These are phyloP conservation scores for Macropis europaea DNA, from an alignment of 2,888 invertebrate genomes.

Conservation along the genomic window DNA sequence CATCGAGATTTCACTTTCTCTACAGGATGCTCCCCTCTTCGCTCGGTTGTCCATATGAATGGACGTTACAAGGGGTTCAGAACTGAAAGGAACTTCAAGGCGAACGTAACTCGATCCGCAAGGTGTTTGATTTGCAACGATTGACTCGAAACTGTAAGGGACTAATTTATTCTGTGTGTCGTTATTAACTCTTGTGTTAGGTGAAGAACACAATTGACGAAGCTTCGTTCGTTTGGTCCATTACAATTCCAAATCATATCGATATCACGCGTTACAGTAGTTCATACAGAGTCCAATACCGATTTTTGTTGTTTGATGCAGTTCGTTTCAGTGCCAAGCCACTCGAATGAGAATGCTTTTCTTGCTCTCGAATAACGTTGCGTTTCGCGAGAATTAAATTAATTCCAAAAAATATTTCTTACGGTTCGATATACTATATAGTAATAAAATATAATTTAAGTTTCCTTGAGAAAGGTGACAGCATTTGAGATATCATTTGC, in stretches of 20 bases:
- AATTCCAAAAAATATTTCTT: background rate
- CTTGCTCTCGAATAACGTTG: background rate
- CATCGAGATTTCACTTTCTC: too few relatives aligned
- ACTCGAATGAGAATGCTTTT: background rate
- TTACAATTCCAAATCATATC: background rate
- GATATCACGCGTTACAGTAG: too few relatives aligned
- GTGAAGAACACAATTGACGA: too few relatives aligned
- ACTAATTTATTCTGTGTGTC: too few relatives aligned
- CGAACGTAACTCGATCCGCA: background rate
- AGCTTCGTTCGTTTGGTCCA: background rate
- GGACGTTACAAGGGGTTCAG: background rate
- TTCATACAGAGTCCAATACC: too few relatives aligned
- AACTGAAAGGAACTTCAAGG: background rate
- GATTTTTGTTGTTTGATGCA: background rate
- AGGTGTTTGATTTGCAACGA: too few relatives aligned
- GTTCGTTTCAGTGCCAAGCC: background rate
- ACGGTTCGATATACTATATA: background rate
- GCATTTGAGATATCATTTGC: background rate
- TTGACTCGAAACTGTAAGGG: too few relatives aligned
- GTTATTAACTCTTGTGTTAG: too few relatives aligned
- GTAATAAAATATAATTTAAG: background rate
- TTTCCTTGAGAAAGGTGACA: background rate
- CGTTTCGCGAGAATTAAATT: background rate
- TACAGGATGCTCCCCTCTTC: background rate
- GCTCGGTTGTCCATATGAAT: background rate